These are phyloP conservation scores for Neocrepidodera transversa DNA, from an alignment of 2,888 invertebrate species.

Conservation along the genomic window DNA sequence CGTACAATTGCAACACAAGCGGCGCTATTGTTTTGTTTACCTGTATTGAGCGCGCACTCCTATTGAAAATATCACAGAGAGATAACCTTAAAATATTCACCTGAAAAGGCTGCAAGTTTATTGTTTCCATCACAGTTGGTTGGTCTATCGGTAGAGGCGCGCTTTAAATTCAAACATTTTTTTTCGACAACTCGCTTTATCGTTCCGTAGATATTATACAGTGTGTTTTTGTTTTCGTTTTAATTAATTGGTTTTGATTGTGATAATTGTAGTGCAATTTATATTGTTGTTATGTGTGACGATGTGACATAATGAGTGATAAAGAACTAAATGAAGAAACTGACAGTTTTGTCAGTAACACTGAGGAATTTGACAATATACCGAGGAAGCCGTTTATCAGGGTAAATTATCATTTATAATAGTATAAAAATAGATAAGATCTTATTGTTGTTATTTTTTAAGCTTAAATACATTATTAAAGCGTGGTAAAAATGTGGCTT, in stretches of 20 bases:
- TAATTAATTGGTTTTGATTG: background rate
- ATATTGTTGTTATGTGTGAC: slow-evolving; percentile 8
- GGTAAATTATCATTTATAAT: slow-evolving; percentile 33
- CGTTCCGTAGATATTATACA: background rate
- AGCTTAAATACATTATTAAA: too few species aligned
- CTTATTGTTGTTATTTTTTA: too few species aligned
- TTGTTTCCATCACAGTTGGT: slow-evolving; percentile 23
- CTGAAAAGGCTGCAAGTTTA: slow-evolving; percentile 33
- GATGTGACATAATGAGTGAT: slow-evolving; percentile 37
- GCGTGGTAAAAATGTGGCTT: too few species aligned
- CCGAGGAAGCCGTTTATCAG: slow-evolving; percentile 44
- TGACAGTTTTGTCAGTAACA: slow-evolving; percentile 25
- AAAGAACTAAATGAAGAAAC: slow-evolving; percentile 19
- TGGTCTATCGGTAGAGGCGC: slow-evolving; percentile 14
- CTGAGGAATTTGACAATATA: slow-evolving; percentile 39
- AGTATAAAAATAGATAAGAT: too few species aligned
- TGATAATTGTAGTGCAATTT: background rate
- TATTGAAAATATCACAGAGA: slow-evolving; percentile 19
- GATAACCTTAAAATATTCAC: slow-evolving; percentile 34
- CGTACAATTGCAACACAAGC: slow-evolving; percentile 35
- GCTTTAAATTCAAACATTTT: slow-evolving; percentile 4
- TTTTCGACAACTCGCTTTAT: background rate
- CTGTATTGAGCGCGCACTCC: slow-evolving; percentile 33
- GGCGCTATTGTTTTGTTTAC: slow-evolving; percentile 37
- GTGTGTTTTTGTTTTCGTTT: background rate